Evolutionary conservation across 2,797 vertebrate genomes (phyloP).

Genomic region (Melanotaenia boesemani): DNA sequence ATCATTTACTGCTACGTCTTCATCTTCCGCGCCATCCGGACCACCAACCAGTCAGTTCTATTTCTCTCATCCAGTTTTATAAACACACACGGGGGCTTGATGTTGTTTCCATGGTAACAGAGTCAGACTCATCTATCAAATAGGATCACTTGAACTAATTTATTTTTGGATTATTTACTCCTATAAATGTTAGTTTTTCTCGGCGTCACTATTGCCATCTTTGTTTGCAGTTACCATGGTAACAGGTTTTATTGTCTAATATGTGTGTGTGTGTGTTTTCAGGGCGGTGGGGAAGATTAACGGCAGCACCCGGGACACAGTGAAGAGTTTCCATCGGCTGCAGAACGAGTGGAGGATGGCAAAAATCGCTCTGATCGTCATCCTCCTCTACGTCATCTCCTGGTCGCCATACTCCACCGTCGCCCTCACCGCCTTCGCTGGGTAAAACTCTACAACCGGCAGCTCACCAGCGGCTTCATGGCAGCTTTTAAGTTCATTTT

Average conservation of each 20-base stretch:
- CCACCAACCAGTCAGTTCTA: conserved; percentile 85
- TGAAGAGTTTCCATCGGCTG: conserved; percentile 85
- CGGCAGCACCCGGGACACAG: conserved; percentile 78
- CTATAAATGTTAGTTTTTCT: too few relatives aligned
- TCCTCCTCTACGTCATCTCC: conserved; percentile 91
- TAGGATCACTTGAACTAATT: too few relatives aligned
- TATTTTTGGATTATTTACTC: too few relatives aligned
- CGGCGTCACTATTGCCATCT: neutral
- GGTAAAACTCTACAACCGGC: conserved; percentile 76
- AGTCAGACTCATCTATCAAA: too few relatives aligned
- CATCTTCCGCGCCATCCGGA: conserved; percentile 92
- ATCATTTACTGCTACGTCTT: conserved; percentile 94
- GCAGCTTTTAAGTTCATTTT: too few relatives aligned
- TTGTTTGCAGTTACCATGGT: neutral
- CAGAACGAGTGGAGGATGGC: conserved; percentile 97
- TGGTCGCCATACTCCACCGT: conserved; percentile 95
- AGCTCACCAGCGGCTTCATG: too few relatives aligned
- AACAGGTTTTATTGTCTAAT: neutral
- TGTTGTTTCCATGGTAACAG: too few relatives aligned
- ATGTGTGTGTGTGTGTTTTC: conserved; percentile 12
- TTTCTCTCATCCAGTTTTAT: neutral
- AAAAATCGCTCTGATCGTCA: conserved; percentile 92
- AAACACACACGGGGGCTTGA: too few relatives aligned
- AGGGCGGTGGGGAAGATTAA: conserved; percentile 86
- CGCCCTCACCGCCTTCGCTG: conserved; percentile 92